A percentile compares a stretch with the other conserved stretches of the same genome.
phyloP scores from a whole-genome alignment of 64 coral and sea anemone species.

The Anthopleura sola region DNA sequence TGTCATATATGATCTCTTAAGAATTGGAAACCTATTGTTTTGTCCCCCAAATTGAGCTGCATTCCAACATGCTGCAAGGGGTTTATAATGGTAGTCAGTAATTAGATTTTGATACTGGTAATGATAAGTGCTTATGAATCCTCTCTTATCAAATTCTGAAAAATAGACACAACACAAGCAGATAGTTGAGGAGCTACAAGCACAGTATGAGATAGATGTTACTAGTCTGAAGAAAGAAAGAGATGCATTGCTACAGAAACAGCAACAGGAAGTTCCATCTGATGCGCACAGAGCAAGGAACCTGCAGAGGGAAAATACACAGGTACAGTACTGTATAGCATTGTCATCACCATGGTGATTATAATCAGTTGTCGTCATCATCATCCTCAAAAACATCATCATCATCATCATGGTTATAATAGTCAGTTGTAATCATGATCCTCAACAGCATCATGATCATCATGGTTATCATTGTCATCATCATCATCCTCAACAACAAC shows the following conservation, averaged over 20 bases:
- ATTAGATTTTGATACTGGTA: neutral
- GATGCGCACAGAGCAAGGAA: conserved; percentile 69
- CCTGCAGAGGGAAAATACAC: conserved; percentile 95
- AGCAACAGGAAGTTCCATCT: conserved; percentile 71
- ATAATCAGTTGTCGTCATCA: neutral
- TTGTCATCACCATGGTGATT: neutral
- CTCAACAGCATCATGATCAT: too few species aligned
- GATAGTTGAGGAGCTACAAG: conserved; percentile 81
- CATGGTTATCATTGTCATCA: too few species aligned
- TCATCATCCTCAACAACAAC: too few species aligned
- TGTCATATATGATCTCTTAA: too few species aligned
- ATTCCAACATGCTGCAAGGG: too few species aligned
- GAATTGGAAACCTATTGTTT: too few species aligned
- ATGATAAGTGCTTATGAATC: too few species aligned
- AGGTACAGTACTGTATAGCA: conserved; percentile 34
- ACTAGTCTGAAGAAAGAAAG: conserved; percentile 70
- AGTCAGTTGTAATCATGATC: too few species aligned
- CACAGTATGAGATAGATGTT: conserved; percentile 75
- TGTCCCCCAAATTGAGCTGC: too few species aligned
- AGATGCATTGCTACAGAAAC: conserved; percentile 62
- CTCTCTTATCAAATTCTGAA: too few species aligned
- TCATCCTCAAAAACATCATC: neutral
- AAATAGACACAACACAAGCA: conserved; percentile 71
- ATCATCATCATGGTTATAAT: too few species aligned
- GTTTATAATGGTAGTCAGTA: too few species aligned